Percentiles rank a stretch among this genome's conserved stretches.
Evolutionary conservation across 2,888 invertebrate species (phyloP).

Genomic region (Pasiphila rectangulata): DNA sequence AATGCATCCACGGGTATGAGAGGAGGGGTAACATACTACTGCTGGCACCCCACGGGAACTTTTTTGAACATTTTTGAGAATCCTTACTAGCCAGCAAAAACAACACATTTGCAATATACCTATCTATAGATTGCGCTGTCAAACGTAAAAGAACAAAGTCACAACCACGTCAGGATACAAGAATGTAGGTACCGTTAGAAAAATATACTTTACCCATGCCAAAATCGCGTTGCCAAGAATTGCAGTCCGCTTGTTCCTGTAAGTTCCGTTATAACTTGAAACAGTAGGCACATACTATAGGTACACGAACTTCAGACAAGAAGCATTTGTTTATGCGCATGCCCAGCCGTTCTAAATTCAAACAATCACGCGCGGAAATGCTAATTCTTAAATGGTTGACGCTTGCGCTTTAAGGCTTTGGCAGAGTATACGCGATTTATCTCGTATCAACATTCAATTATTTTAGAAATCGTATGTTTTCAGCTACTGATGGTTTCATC

Average conservation of each 20-base stretch:
- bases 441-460: too few relatives aligned
- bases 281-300: slow-evolving; percentile 16
- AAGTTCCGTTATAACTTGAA: slow-evolving; percentile 16
- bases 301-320: neutral
- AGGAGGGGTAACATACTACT: too few relatives aligned
- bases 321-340: slow-evolving; percentile 24
- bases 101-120: too few relatives aligned
- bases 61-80: too few relatives aligned
- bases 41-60: too few relatives aligned
- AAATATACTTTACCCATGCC: neutral
- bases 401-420: slow-evolving; percentile 35
- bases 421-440: slow-evolving; percentile 26
- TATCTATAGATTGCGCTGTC: too few relatives aligned
- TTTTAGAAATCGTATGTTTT: too few relatives aligned
- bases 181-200: neutral
- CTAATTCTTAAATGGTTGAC: slow-evolving; percentile 46
- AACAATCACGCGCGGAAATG: slow-evolving; percentile 52
- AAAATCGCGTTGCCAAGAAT: slow-evolving; percentile 1
- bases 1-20: too few relatives aligned
- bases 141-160: too few relatives aligned
- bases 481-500: too few relatives aligned
- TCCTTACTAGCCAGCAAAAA: too few relatives aligned
- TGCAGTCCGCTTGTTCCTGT: neutral
- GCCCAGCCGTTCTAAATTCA: slow-evolving; percentile 39
- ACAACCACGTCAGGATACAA: neutral